A percentile compares a stretch with the other conserved stretches of the same genome.
phyloP scores from a whole-genome alignment of 1,140 invertebrate genomes.

The Holotrichia oblita region DNA sequence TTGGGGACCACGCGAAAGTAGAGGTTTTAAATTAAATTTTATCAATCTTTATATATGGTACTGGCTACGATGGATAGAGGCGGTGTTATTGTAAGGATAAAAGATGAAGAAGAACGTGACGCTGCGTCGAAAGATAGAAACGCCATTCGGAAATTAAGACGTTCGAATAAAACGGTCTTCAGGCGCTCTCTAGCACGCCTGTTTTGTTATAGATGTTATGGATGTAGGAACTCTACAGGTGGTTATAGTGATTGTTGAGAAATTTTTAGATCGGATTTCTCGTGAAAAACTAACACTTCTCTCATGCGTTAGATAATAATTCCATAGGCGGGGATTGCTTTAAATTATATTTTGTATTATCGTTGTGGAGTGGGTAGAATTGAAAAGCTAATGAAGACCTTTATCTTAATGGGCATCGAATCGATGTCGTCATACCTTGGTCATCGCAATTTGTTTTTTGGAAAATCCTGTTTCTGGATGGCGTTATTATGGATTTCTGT shows the following conservation, averaged over 20 bases:
- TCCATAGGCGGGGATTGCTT: too few species aligned
- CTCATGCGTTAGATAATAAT: too few species aligned
- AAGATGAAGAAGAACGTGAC: background rate
- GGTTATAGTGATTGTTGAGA: background rate
- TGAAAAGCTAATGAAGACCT: too few species aligned
- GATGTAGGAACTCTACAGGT: background rate
- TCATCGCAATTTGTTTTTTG: too few species aligned
- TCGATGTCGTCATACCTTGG: too few species aligned
- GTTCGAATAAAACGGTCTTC: background rate
- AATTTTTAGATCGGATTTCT: background rate
- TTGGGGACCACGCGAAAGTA: background rate
- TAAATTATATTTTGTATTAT: too few species aligned
- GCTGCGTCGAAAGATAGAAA: background rate
- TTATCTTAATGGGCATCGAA: too few species aligned
- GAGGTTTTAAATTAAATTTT: conserved; percentile 18
- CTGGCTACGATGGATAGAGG: background rate
- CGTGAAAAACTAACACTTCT: background rate
- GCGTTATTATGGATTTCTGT: too few species aligned
- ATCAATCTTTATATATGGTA: background rate
- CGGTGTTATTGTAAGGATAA: background rate
- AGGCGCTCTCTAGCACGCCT: background rate
- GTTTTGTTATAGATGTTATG: background rate
- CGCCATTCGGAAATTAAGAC: background rate
- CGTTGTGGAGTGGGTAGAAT: too few species aligned
- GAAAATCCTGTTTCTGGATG: too few species aligned